Evolutionary conservation across 2,888 invertebrate species (phyloP), one percentile per base, ranked within the genome.

Genomic region (Nomada hirtipes): DNA sequence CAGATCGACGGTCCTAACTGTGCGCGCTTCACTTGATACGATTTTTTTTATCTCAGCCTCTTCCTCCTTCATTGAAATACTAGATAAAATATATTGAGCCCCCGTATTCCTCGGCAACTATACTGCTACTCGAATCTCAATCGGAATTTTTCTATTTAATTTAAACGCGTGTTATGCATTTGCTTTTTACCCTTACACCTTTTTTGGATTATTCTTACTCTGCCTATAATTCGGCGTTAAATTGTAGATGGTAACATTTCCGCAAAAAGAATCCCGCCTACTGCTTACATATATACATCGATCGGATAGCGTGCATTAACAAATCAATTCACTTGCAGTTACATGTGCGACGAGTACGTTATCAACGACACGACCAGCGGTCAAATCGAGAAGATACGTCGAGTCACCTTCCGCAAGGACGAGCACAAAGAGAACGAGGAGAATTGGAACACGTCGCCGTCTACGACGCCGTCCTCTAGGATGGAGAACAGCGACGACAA

Each of bases 291-390:
- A 9, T 20, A 23, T 15, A 57, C 26, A 20, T n/a, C 4, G 7
- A 2, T 9, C 11, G 7, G n/a, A n/a, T 1, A 4, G 20, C 9
- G 15, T 2, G n/a, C 13, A 44, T 36, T 77, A 13, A 65, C 15
- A 15, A 15, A 15, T 4, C 15, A 0, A 42, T 44, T 26, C 57
- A 20, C 63, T 84, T 95, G 95, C 94, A 97, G 97, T 94, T 97
- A 97, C 92, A 95, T 95, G 92, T 97, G 97, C 94, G 97, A 97
- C 94, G 97, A 97, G 89, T 97, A 96, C 94, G 96, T 97, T 71
- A 95, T 96, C 88, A 97, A 97, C 94, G 97, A 97, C 92, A 95
- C 96, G 57, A 94, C 95, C 86, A 94, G 94, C 86, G 94, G 94
- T 60, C 94, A 93, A 85, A 94, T 96, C 91, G 95, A 95, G 89